phyloP scores from a whole-genome alignment of 2,113 vertebrate genomes.

The Eretmochelys imbricata region DNA sequence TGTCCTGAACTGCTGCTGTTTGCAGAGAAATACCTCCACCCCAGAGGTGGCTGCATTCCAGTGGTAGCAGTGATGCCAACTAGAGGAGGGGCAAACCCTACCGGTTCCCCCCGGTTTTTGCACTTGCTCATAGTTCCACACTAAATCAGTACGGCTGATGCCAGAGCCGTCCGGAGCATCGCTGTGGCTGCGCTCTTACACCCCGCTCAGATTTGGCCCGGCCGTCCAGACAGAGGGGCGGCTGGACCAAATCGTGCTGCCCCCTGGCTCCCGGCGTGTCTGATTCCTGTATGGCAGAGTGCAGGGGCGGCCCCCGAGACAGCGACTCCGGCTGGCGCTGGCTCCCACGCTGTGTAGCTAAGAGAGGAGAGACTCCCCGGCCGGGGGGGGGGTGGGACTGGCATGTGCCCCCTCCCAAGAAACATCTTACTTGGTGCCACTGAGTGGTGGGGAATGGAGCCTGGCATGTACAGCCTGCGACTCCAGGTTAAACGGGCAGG shows the following conservation, averaged over 20 bases:
- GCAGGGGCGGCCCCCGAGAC: too few species aligned
- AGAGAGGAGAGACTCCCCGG: neutral
- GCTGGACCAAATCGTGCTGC: neutral
- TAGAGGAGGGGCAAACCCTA: neutral
- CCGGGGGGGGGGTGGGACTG: neutral
- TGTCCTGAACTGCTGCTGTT: fast-evolving
- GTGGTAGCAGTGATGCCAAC: too few species aligned
- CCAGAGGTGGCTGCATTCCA: neutral
- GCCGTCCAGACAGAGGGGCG: neutral
- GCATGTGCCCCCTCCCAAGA: neutral
- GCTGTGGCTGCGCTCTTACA: too few species aligned
- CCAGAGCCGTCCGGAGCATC: too few species aligned
- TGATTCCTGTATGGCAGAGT: too few species aligned
- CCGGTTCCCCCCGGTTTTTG: too few species aligned
- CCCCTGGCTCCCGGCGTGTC: neutral
- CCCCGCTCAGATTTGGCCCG: too few species aligned
- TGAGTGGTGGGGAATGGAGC: neutral
- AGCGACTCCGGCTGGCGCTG: fast-evolving
- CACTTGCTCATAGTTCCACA: too few species aligned
- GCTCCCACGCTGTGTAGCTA: neutral
- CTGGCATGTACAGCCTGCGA: too few species aligned
- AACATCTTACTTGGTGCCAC: neutral
- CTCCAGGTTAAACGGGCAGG: too few species aligned
- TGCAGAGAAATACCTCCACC: neutral
- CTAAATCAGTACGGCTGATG: too few species aligned